phyloP scores from a whole-genome alignment of 2,888 invertebrate species.

The Slavum lentiscoides region DNA sequence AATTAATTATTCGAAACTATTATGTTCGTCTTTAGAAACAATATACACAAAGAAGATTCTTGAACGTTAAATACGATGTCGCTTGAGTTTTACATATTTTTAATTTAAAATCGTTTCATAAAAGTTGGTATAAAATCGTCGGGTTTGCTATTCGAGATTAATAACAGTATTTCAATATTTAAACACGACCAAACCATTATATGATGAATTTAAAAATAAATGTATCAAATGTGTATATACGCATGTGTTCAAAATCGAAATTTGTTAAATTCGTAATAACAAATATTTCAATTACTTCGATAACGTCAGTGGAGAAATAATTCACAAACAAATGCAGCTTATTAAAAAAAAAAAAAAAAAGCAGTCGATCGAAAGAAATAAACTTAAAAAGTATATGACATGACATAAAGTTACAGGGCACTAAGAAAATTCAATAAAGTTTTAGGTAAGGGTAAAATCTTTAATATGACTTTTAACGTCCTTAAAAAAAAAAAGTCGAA shows the following conservation, averaged over 20 bases:
- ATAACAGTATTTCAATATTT: not conserved
- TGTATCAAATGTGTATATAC: not conserved
- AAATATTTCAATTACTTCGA: slow-evolving; percentile 25
- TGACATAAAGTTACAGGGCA: slow-evolving; percentile 30
- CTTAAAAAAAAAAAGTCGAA: slow-evolving; percentile 30
- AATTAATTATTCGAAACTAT: too few relatives aligned
- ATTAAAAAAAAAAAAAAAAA: slow-evolving; percentile 6
- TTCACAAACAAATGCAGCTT: slow-evolving; percentile 16
- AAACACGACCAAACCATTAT: not conserved
- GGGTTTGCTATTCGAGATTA: too few relatives aligned
- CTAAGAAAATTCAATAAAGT: slow-evolving; percentile 41
- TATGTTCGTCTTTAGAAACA: too few relatives aligned
- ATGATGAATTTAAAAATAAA: not conserved
- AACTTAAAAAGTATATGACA: slow-evolving; percentile 37
- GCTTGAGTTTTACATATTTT: too few relatives aligned
- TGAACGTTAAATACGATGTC: too few relatives aligned
- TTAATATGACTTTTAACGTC: slow-evolving; percentile 48
- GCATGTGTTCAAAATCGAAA: not conserved
- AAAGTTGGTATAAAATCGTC: too few relatives aligned
- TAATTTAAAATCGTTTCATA: too few relatives aligned
- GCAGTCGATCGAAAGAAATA: slow-evolving; percentile 14
- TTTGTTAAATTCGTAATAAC: not conserved
- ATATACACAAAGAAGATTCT: too few relatives aligned
- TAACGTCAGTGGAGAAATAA: slow-evolving; percentile 14
- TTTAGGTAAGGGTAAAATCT: slow-evolving; percentile 40